These are phyloP conservation scores for Ispidina lecontei DNA, from an alignment of 2,797 vertebrate species.

Conservation along the genomic window DNA sequence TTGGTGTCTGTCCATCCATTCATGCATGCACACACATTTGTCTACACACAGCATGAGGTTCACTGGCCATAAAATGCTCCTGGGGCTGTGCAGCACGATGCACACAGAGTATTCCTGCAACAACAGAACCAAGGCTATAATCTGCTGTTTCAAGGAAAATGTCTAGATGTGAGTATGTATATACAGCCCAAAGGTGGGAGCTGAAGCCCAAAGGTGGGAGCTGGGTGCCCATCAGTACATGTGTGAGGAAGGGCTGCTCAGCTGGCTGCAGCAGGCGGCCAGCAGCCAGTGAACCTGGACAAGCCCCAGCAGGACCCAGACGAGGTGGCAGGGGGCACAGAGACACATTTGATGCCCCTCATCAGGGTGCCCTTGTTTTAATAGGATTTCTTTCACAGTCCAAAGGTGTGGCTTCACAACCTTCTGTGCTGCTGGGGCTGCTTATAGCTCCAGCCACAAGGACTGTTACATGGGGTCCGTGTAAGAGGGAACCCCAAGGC, in stretches of 20 bases:
- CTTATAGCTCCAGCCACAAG: rapidly evolving
- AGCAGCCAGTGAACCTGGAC: not conserved
- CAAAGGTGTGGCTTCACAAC: not conserved
- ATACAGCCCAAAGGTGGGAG: not conserved
- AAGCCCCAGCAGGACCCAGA: not conserved
- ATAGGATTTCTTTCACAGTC: not conserved
- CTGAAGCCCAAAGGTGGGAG: not conserved
- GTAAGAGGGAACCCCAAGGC: not conserved
- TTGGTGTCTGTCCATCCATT: not conserved
- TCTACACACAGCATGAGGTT: not conserved
- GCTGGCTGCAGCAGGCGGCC: not conserved
- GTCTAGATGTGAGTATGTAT: rapidly evolving
- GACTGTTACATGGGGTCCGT: rapidly evolving
- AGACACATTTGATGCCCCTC: not conserved
- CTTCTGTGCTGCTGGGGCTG: not conserved
- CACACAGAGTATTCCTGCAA: not conserved
- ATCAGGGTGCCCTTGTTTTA: not conserved
- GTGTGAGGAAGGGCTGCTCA: not conserved
- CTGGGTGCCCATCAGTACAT: not conserved
- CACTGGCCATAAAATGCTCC: rapidly evolving
- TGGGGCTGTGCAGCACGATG: rapidly evolving
- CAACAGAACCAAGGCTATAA: rapidly evolving
- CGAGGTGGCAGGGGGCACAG: not conserved
- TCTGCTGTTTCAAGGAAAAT: not conserved
- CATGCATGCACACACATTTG: not conserved